These are phyloP conservation scores for Brenthis daphne DNA, from an alignment of 2,888 invertebrate genomes.

Conservation along the genomic window DNA sequence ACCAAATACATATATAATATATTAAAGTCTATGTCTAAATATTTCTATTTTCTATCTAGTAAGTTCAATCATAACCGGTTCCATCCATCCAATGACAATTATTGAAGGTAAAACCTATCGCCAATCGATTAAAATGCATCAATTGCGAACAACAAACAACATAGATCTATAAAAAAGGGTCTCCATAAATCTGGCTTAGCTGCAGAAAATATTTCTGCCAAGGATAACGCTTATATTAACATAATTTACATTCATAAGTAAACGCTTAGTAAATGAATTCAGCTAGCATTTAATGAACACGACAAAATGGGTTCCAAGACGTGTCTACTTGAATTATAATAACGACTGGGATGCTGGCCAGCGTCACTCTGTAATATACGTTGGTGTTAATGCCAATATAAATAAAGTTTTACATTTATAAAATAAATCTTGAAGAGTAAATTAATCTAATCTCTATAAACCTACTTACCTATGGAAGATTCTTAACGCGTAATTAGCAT, in stretches of 20 bases:
- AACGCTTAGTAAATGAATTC: conserved; percentile 37
- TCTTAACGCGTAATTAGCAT: not conserved
- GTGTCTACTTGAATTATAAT: conserved; percentile 55
- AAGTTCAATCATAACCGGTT: too few relatives aligned
- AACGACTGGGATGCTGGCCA: conserved; percentile 61
- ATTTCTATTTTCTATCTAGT: too few relatives aligned
- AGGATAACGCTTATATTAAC: conserved; percentile 38
- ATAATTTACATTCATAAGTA: conserved; percentile 35
- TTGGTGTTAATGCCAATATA: conserved; percentile 60
- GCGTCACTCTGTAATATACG: conserved; percentile 42
- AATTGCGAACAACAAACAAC: conserved; percentile 6
- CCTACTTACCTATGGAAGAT: not conserved
- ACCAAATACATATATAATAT: too few relatives aligned
- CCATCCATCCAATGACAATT: too few relatives aligned
- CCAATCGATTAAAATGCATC: conserved; percentile 19
- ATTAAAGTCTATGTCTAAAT: too few relatives aligned
- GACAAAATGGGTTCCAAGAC: conserved; percentile 50
- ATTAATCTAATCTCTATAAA: not conserved
- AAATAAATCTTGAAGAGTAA: not conserved
- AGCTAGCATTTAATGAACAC: conserved; percentile 40
- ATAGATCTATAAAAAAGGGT: conserved; percentile 24
- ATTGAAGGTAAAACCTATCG: conserved; percentile 5
- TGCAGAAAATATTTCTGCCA: conserved; percentile 37
- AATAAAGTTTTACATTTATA: conserved; percentile 51
- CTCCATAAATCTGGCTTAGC: conserved; percentile 29